Percentiles rank a stretch among this genome's conserved stretches.
Evolutionary conservation across 2,797 vertebrate genomes (phyloP).

Genomic region (Rhodeus uyekii): DNA sequence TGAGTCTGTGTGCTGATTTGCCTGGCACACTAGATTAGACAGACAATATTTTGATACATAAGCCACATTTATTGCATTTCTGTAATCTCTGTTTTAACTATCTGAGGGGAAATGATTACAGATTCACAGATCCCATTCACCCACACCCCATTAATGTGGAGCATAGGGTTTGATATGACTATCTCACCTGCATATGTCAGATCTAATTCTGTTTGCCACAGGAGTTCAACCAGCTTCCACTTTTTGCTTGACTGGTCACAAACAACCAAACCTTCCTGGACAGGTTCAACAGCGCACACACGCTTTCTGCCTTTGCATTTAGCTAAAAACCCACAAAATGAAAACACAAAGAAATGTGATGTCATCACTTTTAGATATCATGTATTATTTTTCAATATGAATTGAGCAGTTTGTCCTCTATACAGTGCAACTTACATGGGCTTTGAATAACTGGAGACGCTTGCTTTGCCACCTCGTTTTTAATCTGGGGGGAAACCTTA

Average conservation of each 20-base stretch:
- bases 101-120: background rate
- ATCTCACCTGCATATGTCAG: slow-evolving; percentile 83
- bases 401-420: background rate
- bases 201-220: slow-evolving; percentile 72
- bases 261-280: slow-evolving; percentile 74
- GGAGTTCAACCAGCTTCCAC: slow-evolving; percentile 79
- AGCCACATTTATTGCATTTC: background rate
- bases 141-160: background rate
- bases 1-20: slow-evolving; percentile 58
- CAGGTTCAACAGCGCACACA: slow-evolving; percentile 60
- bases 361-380: background rate
- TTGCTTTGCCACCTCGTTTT: slow-evolving; percentile 29
- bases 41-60: slow-evolving; percentile 14
- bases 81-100: background rate
- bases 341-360: background rate
- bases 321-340: slow-evolving; percentile 23
- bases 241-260: slow-evolving; percentile 76
- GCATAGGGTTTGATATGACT: background rate
- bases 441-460: slow-evolving; percentile 8
- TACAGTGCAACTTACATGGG: slow-evolving; percentile 9
- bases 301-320: slow-evolving; percentile 69
- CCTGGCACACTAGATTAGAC: slow-evolving; percentile 52
- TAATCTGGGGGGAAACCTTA: slow-evolving; percentile 38
- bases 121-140: background rate
- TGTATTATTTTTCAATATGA: background rate